Evolutionary conservation across 1,140 invertebrate genomes (phyloP).

Genomic region (Nixonia krombeini): DNA sequence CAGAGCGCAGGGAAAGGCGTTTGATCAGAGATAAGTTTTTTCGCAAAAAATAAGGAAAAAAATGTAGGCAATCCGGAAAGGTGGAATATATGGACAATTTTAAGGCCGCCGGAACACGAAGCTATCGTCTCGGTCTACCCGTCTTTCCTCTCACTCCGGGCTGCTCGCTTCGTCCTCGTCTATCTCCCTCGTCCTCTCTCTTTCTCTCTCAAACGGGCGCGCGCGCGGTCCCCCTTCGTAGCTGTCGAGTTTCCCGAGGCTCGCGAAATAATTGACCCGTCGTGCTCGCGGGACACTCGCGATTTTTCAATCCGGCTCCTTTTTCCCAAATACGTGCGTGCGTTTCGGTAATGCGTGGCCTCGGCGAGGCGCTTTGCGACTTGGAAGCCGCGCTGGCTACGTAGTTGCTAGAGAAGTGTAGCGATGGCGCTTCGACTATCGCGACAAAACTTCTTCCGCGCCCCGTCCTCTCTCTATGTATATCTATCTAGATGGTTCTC

Average conservation of each 20-base stretch:
- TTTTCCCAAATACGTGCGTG: not conserved
- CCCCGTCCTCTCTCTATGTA: conserved; percentile 19
- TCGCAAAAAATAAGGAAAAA: conserved; percentile 33
- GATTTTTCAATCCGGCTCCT: not conserved
- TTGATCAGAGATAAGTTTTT: conserved; percentile 59
- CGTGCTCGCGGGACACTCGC: conserved; percentile 16
- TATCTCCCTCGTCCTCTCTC: conserved; percentile 2
- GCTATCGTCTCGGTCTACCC: conserved; percentile 66
- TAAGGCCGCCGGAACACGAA: conserved; percentile 51
- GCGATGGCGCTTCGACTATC: conserved; percentile 10
- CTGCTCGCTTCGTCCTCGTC: conserved; percentile 8
- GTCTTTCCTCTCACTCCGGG: conserved; percentile 46
- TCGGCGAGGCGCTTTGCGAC: not conserved
- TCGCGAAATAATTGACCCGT: conserved; percentile 18
- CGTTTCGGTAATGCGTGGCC: not conserved
- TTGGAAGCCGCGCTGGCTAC: not conserved
- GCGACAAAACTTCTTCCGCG: conserved; percentile 38
- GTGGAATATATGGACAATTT: conserved; percentile 50
- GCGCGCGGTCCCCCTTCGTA: conserved; percentile 40
- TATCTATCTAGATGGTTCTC: conserved; percentile 32
- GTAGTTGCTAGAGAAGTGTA: not conserved
- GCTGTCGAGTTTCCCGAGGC: conserved; percentile 11
- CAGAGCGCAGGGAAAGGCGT: not conserved
- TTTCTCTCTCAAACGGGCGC: conserved; percentile 33
- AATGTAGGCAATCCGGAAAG: conserved; percentile 28